A percentile compares a stretch with the other conserved stretches of the same genome.
Conservation (phyloP, 2,888 invertebrate species). For the Mycalesis mineus region DNA sequence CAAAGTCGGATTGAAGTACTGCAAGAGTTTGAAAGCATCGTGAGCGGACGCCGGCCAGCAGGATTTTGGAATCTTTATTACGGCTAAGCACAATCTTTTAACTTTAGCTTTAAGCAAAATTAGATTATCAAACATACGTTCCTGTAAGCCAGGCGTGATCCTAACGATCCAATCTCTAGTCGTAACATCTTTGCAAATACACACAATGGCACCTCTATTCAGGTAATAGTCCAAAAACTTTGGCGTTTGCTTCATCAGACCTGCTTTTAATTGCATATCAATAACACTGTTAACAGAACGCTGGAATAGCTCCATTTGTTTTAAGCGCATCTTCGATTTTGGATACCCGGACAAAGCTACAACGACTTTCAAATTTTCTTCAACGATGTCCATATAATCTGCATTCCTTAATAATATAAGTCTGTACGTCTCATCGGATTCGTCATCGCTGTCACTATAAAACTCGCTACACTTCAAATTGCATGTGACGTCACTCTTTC, state of each 20-base stretch:
- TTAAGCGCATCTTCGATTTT: slow-evolving; percentile 57
- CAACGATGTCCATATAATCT: slow-evolving; percentile 63
- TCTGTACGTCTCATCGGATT: slow-evolving; percentile 57
- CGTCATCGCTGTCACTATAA: slow-evolving; percentile 54
- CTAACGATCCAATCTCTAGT: slow-evolving; percentile 66
- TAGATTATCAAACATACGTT: slow-evolving; percentile 57
- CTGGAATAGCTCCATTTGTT: slow-evolving; percentile 60
- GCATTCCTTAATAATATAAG: slow-evolving; percentile 54
- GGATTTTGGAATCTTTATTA: slow-evolving; percentile 53
- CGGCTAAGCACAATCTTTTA: slow-evolving; percentile 59
- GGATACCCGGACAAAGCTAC: slow-evolving; percentile 63
- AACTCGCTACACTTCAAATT: slow-evolving; percentile 55
- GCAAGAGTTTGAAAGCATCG: slow-evolving; percentile 62
- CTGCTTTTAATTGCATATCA: slow-evolving; percentile 62
- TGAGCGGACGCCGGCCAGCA: slow-evolving; percentile 60
- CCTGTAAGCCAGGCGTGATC: slow-evolving; percentile 60
- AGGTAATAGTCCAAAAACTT: slow-evolving; percentile 63
- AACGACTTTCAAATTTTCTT: slow-evolving; percentile 55
- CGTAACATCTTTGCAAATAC: slow-evolving; percentile 59
- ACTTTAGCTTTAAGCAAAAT: slow-evolving; percentile 56
- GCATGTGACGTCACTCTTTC: slow-evolving; percentile 44
- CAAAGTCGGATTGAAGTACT: slow-evolving; percentile 64
- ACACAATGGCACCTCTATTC: slow-evolving; percentile 64
- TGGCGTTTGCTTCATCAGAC: slow-evolving; percentile 53
- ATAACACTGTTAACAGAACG: slow-evolving; percentile 53